Base-by-base conservation (phyloP, 2,888 invertebrate genomes). In the Papilio gigon region DNA sequence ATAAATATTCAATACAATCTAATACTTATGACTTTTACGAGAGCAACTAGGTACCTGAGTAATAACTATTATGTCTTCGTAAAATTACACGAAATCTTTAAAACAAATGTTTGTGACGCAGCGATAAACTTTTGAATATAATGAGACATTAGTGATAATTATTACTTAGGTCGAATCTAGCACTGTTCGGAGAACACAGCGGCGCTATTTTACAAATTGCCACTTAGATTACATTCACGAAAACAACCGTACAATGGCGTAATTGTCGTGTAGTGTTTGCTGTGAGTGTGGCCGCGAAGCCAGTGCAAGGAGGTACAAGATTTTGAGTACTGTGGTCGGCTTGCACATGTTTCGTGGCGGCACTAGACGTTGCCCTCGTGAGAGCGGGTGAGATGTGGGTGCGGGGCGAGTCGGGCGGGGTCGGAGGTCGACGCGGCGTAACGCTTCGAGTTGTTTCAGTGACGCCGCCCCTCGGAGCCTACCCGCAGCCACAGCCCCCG, bases 401-500 rank as follows among this genome's bases (percentile, higher is more conserved):
- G 73, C 47, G 67, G 22, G 40, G 74, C 71, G 70, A 70, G 68
- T 71, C 71, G 71, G 61, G 66, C 70, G 68, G 63, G 62, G 8
- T 56, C 37, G 67, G 59, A 63, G 40, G 58, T 14, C 30, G 68
- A 42, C n/a, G 60, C 25, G 61, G 40, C 70, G 33, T 85, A 71
- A 87, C 73, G 71, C 72, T 35, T 33, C 53, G 37, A 80, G 84
- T 90, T 88, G 90, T 92, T 92, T 75, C 92, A 92, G 92, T 93
- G 77, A 92, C 92, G 2, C 92, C 91, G 69, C 92, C 92, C 70
- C 87, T 92, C 67, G 92, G 92, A 78, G 93, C 94, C 70, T 93
- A 93, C 83, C 94, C 93, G 65, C 93, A 93, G 73, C 94, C 93
- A 50, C 93, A 93, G 80, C 92, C 93, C 75, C 93, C 93, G 65